Evolutionary conservation across 2,888 invertebrate genomes (phyloP).

Genomic region (Tinea pellionella): DNA sequence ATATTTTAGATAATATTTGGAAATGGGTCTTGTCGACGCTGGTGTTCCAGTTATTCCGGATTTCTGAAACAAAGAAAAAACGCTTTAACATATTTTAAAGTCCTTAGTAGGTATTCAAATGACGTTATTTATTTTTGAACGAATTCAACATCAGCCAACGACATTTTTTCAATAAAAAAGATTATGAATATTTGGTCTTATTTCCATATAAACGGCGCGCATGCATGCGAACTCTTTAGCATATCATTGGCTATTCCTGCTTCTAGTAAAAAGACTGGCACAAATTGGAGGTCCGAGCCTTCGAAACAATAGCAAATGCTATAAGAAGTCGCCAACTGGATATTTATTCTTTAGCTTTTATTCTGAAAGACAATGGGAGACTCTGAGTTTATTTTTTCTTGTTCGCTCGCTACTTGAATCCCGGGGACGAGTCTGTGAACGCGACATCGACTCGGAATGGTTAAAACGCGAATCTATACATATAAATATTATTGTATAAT

Average conservation of each 20-base stretch:
- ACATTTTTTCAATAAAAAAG: neutral
- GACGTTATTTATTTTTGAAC: neutral
- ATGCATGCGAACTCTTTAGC: constrained; percentile 28
- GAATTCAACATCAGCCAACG: neutral
- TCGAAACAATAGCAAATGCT: constrained; percentile 9
- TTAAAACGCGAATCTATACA: neutral
- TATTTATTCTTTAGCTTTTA: constrained; percentile 11
- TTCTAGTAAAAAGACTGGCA: constrained; percentile 23
- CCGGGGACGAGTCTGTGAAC: neutral
- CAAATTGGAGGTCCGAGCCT: constrained; percentile 25
- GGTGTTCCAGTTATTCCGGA: neutral
- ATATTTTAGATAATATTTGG: neutral
- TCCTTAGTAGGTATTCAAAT: neutral
- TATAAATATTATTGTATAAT: neutral
- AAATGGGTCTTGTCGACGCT: neutral
- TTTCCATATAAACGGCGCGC: constrained; percentile 5
- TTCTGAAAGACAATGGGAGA: constrained; percentile 15
- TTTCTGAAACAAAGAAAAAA: neutral
- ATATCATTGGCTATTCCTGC: constrained; percentile 44
- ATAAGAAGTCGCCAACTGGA: constrained; percentile 8
- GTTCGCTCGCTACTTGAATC: neutral
- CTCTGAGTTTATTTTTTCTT: constrained; percentile 10
- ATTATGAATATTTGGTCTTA: neutral
- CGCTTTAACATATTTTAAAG: neutral
- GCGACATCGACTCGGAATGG: constrained; percentile 7